A percentile compares a stretch with the other conserved stretches of the same genome.
Conservation (phyloP, 2,888 invertebrate species). For the Aromia moschata region DNA sequence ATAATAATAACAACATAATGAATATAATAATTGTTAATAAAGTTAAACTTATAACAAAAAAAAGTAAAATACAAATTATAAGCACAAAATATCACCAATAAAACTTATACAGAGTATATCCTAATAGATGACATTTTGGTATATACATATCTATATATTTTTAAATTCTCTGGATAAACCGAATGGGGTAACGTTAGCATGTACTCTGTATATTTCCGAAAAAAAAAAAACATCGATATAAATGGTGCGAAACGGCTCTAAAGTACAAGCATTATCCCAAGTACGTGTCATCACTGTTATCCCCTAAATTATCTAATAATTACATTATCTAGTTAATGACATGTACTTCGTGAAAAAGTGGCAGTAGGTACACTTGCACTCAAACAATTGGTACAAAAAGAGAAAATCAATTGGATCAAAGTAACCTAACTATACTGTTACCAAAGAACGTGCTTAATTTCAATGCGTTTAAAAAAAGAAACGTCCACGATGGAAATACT, state of each 20-base stretch:
- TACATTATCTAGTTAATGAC: constrained; percentile 30
- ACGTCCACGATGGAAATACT: constrained; percentile 42
- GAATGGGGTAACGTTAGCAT: constrained; percentile 24
- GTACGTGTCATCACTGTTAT: constrained; percentile 32
- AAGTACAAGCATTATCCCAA: constrained; percentile 30
- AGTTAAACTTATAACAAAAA: constrained; percentile 46
- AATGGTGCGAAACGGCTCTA: constrained; percentile 29
- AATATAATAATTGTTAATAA: constrained; percentile 41
- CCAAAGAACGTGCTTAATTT: constrained; percentile 30
- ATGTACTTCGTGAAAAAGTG: constrained; percentile 36
- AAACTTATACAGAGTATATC: constrained; percentile 38
- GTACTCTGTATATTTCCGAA: constrained; percentile 31
- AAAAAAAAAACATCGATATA: constrained; percentile 30
- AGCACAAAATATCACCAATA: constrained; percentile 44
- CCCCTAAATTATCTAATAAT: constrained; percentile 28
- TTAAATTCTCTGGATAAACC: constrained; percentile 7
- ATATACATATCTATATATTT: no score
- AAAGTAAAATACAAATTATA: constrained; percentile 42
- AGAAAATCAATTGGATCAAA: constrained; percentile 15
- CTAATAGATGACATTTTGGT: constrained; percentile 27
- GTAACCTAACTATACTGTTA: constrained; percentile 41
- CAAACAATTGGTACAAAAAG: constrained; percentile 23
- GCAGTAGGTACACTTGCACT: constrained; percentile 39
- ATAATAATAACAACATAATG: constrained; percentile 48
- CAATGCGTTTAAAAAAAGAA: constrained; percentile 12